A percentile compares a stretch with the other conserved stretches of the same genome.
phyloP scores from a whole-genome alignment of 2,888 invertebrate species.

The Lycophotia porphyrea region DNA sequence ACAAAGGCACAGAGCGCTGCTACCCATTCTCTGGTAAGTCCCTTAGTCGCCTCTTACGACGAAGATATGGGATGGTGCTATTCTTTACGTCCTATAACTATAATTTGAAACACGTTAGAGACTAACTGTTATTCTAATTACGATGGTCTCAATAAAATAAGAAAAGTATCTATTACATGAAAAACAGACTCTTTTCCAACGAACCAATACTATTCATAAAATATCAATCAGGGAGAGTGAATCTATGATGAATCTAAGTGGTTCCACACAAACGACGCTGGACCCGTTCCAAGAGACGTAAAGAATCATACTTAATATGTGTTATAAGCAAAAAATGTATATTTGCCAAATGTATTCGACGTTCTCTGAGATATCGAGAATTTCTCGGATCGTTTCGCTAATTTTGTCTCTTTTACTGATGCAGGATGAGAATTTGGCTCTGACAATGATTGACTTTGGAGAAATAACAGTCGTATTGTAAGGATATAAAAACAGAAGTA shows the following conservation, averaged over 20 bases:
- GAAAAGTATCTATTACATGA: not conserved
- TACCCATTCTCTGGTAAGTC: too few species aligned
- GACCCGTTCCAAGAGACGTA: slow-evolving; percentile 76
- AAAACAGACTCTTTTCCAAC: slow-evolving; percentile 2
- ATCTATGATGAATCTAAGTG: slow-evolving; percentile 69
- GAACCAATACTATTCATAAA: slow-evolving; percentile 41
- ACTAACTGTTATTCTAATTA: not conserved
- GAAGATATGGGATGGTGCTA: too few species aligned
- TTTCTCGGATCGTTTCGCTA: slow-evolving; percentile 45
- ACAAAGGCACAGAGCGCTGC: too few species aligned
- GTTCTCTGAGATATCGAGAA: slow-evolving; percentile 33
- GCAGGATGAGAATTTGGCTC: not conserved
- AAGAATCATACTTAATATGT: slow-evolving; percentile 73
- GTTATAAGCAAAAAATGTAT: slow-evolving; percentile 70
- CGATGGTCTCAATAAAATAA: not conserved
- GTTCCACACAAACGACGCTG: slow-evolving; percentile 74
- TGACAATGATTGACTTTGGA: slow-evolving; percentile 1
- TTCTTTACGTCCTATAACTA: too few species aligned
- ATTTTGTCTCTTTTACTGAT: slow-evolving; percentile 22
- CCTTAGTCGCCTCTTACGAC: too few species aligned
- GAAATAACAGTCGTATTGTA: not conserved
- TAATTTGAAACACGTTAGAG: not conserved
- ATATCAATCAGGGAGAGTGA: slow-evolving; percentile 78
- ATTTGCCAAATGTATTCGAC: slow-evolving; percentile 73
- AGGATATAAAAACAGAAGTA: not conserved